phyloP scores from a whole-genome alignment of 2,888 invertebrate genomes.

The Ophion obscuratus region DNA sequence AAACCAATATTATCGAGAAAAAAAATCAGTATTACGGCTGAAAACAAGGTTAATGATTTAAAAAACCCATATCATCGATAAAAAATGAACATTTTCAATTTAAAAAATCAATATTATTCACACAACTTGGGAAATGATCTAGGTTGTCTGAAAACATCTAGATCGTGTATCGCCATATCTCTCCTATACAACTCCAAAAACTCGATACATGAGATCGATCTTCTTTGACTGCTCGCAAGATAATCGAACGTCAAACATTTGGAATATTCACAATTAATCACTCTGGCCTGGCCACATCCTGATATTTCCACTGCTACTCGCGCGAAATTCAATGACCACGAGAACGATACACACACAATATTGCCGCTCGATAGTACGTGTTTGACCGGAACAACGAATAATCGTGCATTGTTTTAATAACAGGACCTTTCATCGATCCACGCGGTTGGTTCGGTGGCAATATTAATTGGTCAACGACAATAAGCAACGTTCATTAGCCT shows the following conservation, averaged over 20 bases:
- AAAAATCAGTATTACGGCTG: no score
- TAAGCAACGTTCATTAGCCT: conserved; percentile 56
- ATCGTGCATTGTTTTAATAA: conserved; percentile 64
- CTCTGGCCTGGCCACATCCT: not conserved
- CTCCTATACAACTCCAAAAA: not conserved
- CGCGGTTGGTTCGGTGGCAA: conserved; percentile 33
- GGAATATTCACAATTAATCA: conserved; percentile 16
- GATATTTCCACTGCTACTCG: conserved; percentile 20
- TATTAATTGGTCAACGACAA: conserved; percentile 51
- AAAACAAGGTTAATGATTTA: no score
- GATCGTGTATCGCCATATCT: no score
- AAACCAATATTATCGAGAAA: no score
- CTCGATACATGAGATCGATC: not conserved
- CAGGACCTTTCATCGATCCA: conserved; percentile 52
- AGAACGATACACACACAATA: conserved; percentile 17
- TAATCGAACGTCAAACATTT: not conserved
- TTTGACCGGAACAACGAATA: conserved; percentile 50
- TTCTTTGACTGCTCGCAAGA: not conserved
- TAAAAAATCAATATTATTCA: no score
- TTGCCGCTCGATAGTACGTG: conserved; percentile 22
- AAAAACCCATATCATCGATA: no score
- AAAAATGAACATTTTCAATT: no score
- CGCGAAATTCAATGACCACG: conserved; percentile 5
- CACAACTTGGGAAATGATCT: no score
- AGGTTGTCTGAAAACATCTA: no score